Base-by-base conservation (phyloP, 2,797 vertebrate species). In the Crocidura indochinensis region DNA sequence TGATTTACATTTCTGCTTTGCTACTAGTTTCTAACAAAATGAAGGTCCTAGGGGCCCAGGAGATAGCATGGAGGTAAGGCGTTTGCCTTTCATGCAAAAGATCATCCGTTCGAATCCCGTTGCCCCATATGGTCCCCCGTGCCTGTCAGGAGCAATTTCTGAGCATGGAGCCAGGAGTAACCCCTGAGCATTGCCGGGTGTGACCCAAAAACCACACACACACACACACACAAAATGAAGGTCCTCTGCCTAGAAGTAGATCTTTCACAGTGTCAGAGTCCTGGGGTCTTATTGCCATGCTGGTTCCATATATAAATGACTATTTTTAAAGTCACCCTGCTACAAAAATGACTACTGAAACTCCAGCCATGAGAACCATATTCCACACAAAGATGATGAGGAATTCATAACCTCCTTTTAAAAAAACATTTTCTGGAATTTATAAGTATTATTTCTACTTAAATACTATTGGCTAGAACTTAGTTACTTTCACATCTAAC, bases 161-260 rank as follows among this genome's bases (percentile, higher is more conserved):
- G n/a, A n/a, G n/a, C n/a, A n/a, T n/a, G n/a, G n/a, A n/a, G n/a
- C n/a, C n/a, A n/a, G n/a, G n/a, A n/a, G n/a, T n/a, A n/a, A n/a
- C n/a, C n/a, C n/a, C n/a, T n/a, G n/a, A n/a, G n/a, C n/a, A n/a
- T n/a, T n/a, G n/a, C n/a, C n/a, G n/a, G n/a, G n/a, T n/a, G n/a
- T n/a, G n/a, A n/a, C n/a, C n/a, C n/a, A n/a, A n/a, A n/a, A n/a
- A n/a, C n/a, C n/a, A n/a, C n/a, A n/a, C n/a, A n/a, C n/a, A n/a
- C n/a, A n/a, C n/a, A n/a, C n/a, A n/a, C n/a, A n/a, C n/a, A 7
- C 62, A 75, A 46, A 56, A 26, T 56, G 72, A 1, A 81, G 29
- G n/a, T 81, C 93, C 51, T 88, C 46, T 76, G 29, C 53, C 79
- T 68, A 79, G 26, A 44, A 82, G 62, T 38, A 93, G 79, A 64